phyloP scores from a whole-genome alignment of 2,888 invertebrate genomes.

The Germaria angustata region DNA sequence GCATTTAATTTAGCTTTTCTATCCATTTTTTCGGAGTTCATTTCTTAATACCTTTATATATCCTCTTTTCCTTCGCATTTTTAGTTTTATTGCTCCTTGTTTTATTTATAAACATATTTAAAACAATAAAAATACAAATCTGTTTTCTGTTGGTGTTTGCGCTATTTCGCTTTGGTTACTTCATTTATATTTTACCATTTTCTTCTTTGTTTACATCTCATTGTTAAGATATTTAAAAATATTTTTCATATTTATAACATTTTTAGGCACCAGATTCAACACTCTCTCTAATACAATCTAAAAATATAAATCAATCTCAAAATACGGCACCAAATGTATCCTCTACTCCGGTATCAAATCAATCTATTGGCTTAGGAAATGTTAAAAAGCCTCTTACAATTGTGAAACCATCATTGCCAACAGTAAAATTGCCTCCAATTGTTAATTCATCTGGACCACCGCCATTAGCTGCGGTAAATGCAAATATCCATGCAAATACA shows the following conservation, averaged over 20 bases:
- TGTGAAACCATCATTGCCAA: conserved; percentile 53
- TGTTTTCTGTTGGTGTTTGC: conserved; percentile 27
- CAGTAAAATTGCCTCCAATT: conserved; percentile 53
- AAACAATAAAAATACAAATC: not conserved
- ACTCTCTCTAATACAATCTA: conserved; percentile 49
- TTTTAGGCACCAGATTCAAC: conserved; percentile 42
- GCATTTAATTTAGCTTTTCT: no score
- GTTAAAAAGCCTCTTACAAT: conserved; percentile 61
- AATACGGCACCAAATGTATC: conserved; percentile 63
- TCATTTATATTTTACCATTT: not conserved
- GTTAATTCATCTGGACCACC: conserved; percentile 57
- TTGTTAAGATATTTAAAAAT: not conserved
- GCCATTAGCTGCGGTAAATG: conserved; percentile 62
- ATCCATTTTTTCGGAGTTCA: no score
- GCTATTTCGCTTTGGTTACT: conserved; percentile 10
- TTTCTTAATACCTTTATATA: not conserved
- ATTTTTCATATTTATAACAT: not conserved
- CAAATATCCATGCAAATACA: not conserved
- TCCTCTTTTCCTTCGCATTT: not conserved
- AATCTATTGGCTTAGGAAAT: conserved; percentile 33
- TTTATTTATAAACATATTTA: not conserved
- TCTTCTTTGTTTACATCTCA: not conserved
- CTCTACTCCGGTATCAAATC: conserved; percentile 68
- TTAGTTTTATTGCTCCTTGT: not conserved
- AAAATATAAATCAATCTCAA: conserved; percentile 32